phyloP scores from a whole-genome alignment of 2,113 vertebrate species.

The Sminthopsis crassicaudata region DNA sequence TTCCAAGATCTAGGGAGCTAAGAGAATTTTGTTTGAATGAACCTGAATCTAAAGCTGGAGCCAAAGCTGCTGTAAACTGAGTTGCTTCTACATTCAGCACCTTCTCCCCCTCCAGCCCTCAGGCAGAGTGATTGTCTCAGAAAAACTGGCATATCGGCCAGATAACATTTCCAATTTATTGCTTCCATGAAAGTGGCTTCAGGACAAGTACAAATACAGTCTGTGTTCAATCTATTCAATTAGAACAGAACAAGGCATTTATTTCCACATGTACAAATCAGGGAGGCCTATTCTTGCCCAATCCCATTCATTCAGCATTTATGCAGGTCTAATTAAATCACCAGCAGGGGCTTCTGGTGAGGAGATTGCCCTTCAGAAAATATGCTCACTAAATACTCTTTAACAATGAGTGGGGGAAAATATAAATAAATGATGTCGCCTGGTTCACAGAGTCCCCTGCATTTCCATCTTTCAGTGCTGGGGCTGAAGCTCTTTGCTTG shows the following conservation, averaged over 20 bases:
- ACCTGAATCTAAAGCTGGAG: neutral
- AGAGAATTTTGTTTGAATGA: neutral
- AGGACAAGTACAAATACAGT: conserved; percentile 74
- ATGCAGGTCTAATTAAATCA: conserved; percentile 73
- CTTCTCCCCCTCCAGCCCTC: conserved; percentile 10
- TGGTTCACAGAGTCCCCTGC: conserved; percentile 21
- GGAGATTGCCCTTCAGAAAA: conserved; percentile 50
- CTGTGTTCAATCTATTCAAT: conserved; percentile 77
- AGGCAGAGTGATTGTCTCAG: conserved; percentile 59
- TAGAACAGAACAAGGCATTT: conserved; percentile 75
- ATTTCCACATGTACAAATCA: conserved; percentile 72
- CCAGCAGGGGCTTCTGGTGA: conserved; percentile 37
- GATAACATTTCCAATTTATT: conserved; percentile 74
- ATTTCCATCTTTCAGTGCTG: conserved; percentile 57
- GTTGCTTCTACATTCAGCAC: conserved; percentile 1
- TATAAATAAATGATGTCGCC: conserved; percentile 16
- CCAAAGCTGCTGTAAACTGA: conserved; percentile 28
- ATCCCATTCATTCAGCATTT: conserved; percentile 12
- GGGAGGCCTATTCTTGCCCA: conserved; percentile 50
- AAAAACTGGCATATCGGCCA: conserved; percentile 58
- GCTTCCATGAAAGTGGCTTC: conserved; percentile 60
- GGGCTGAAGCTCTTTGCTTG: conserved; percentile 50
- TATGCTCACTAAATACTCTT: conserved; percentile 58
- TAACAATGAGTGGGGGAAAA: conserved; percentile 12
- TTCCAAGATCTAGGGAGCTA: neutral